phyloP scores from a whole-genome alignment of 1,140 invertebrate species.

The Hylaeus anthracinus region DNA sequence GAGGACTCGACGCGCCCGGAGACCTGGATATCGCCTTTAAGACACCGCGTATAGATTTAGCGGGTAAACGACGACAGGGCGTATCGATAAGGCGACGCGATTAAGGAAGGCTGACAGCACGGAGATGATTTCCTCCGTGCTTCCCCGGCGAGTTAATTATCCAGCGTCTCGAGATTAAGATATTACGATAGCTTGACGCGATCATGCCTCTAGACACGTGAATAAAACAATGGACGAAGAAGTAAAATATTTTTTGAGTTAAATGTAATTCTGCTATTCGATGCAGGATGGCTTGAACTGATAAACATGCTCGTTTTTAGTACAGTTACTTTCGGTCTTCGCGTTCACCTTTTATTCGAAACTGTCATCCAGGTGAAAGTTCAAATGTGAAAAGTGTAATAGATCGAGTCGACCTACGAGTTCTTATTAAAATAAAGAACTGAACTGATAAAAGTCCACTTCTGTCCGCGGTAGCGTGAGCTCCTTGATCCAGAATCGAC shows the following conservation, averaged over 20 bases:
- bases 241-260: no score
- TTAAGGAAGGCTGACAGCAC: constrained; percentile 18
- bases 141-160: background rate
- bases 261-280: no score
- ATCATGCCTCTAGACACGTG: background rate
- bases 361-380: no score
- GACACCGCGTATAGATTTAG: constrained; percentile 9
- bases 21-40: background rate
- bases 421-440: no score
- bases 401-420: background rate
- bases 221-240: background rate
- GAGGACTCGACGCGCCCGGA: no score
- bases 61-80: constrained; percentile 12
- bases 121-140: background rate
- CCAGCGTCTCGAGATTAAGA: background rate
- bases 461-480: no score
- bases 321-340: no score
- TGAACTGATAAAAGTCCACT: background rate
- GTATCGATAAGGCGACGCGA: constrained; percentile 38
- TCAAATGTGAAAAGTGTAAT: no score
- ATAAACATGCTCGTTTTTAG: no score
- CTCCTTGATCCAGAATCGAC: background rate
- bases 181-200: background rate
- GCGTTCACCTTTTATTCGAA: no score
- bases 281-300: no score